Conservation (phyloP, 2,888 invertebrate species). For the Xylota segnis region DNA sequence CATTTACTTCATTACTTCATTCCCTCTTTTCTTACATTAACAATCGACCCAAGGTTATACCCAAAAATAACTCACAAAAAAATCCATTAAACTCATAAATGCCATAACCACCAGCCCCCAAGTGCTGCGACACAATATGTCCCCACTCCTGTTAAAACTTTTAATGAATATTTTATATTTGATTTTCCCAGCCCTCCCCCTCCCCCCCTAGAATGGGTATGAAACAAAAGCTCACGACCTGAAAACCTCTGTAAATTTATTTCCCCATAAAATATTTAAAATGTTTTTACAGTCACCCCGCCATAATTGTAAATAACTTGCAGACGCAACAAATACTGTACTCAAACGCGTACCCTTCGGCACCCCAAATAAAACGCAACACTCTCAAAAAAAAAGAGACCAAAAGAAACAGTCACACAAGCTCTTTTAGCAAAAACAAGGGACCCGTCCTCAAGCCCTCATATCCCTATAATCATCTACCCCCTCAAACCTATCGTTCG, state of each 20-base stretch:
- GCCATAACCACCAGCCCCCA: not conserved
- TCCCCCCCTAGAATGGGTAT: not conserved
- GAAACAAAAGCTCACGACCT: constrained; percentile 31
- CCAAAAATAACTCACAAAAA: not conserved
- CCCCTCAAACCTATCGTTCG: not conserved
- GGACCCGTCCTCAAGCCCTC: constrained; percentile 3
- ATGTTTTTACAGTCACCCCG: constrained; percentile 46
- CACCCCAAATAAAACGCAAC: constrained; percentile 29
- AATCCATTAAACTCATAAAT: constrained; percentile 10
- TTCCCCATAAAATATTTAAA: constrained; percentile 56
- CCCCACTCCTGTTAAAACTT: constrained; percentile 17
- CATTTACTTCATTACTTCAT: no score
- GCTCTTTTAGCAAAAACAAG: not conserved
- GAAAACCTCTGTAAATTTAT: constrained; percentile 46
- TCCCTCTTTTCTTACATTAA: not conserved
- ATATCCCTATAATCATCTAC: constrained; percentile 15
- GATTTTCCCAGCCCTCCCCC: constrained; percentile 14
- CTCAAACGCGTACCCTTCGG: constrained; percentile 38
- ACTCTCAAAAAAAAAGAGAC: not conserved
- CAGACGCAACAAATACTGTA: constrained; percentile 62
- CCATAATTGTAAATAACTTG: constrained; percentile 53
- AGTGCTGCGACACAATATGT: not conserved
- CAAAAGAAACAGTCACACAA: not conserved
- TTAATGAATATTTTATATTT: constrained; percentile 29
- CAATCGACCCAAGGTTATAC: not conserved